Conservation (phyloP, 2,113 vertebrate species). For the Carettochelys insculpta region DNA sequence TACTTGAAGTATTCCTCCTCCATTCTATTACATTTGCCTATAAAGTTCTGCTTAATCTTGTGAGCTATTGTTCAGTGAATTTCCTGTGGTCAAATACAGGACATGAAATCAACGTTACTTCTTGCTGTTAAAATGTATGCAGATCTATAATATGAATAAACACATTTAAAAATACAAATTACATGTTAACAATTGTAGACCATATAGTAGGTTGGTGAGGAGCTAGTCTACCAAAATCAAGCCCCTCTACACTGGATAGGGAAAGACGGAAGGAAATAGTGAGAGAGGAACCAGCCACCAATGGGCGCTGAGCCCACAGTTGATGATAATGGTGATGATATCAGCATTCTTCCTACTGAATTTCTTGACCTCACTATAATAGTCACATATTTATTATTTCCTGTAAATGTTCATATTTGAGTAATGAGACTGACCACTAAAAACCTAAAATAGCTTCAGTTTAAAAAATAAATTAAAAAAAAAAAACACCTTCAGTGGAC, state of each 20-base stretch:
- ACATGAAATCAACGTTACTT: not conserved
- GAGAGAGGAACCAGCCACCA: no score
- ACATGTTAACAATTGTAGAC: not conserved
- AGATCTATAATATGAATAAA: not conserved
- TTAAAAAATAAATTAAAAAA: not conserved
- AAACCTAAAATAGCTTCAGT: not conserved
- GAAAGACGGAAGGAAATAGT: no score
- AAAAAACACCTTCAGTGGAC: not conserved
- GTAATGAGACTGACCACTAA: not conserved
- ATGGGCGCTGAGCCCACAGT: no score
- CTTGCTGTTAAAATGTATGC: not conserved
- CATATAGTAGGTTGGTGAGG: no score
- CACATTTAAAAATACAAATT: not conserved
- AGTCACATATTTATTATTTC: not conserved
- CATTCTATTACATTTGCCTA: not conserved
- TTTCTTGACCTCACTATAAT: not conserved
- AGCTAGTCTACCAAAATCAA: no score
- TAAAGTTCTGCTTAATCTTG: not conserved
- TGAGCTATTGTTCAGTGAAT: not conserved
- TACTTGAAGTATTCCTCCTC: not conserved
- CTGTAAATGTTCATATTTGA: not conserved
- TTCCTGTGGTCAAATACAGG: not conserved
- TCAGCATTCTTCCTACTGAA: not conserved
- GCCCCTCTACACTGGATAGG: no score
- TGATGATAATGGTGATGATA: no score